Evolutionary conservation across 1,140 invertebrate genomes (phyloP), one percentile per base, ranked within the genome.

Genomic region (Leptinotarsa texana): DNA sequence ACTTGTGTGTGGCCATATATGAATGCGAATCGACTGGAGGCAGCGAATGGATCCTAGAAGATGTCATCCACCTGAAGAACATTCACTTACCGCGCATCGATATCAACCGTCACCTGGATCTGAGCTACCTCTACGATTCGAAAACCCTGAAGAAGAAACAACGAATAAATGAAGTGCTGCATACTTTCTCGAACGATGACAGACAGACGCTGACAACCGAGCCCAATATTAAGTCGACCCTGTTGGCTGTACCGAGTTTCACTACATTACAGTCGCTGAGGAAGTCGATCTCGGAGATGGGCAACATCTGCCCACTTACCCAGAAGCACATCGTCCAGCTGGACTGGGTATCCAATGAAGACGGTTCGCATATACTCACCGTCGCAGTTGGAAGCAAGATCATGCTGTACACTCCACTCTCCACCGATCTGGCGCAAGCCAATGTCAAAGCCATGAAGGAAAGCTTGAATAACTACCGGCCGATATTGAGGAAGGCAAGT

Each of bases 321-420:
- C 94, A 95, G 82, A 95, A 95, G 85, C 93, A 95, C 85, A 85
- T 95, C 4, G 95, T 99, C 2, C 96, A 98, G 83, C 85, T 99
- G 47, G 98, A 99, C 87, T 99, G 98, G 98, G 97, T 99, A 3
- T 98, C 97, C 0, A 98, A 98, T 78, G 98, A 99, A 84, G 98
- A 99, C 86, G 98, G 98, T 3, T 97, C 96, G 0, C 98, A 99
- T 86, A 96, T 99, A 79, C 86, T 99, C 8, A 99, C 98, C 0
- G 96, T 99, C 0, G 97, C 94, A 0, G 95, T 99, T 66, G 97
- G 97, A 1, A 96, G 96, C 68, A 96, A 98, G 85, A 92, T 96
- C 3, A 88, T 96, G 83, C 82, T 95, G 0, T 95, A 95, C 72
- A 95, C 94, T 0, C 92, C 94, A 0, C 92, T 96, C 0, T 95